Evolutionary conservation across 2,797 vertebrate species (phyloP), one percentile per base, ranked within the genome.

Genomic region (Ctenopoma multispine): DNA sequence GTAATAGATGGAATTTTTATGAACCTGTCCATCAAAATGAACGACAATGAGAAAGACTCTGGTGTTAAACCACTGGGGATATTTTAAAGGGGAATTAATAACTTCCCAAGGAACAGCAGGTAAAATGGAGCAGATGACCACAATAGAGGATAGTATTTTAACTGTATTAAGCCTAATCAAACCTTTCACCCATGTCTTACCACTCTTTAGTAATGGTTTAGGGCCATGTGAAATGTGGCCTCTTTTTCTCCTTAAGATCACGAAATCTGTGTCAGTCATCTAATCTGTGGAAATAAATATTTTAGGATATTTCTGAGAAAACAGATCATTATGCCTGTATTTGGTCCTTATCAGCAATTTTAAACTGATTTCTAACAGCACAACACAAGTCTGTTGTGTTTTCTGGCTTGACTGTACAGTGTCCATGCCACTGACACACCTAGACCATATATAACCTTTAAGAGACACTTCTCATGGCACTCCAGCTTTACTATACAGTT

Each of bases 111-210:
- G 72, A 72, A 54, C 53, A 41, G 38, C 48, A 20, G 51, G 63
- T 23, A 75, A 75, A 81, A 78, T 75, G 63, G 43, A 70, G 58
- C 68, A 75, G 68, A 75, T 69, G 72, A 66, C 23, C 68, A 69
- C 55, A 66, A 36, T 63, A 50, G 62, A 59, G 56, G 48, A 54
- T 64, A 72, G 53, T 20, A 54, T 70, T 63, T 69, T n/a, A 12
- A 49, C 41, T 60, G 69, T 43, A 58, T 67, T 36, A 18, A 38
- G 11, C 14, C 36, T 60, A 43, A 41, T 74, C 27, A 63, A 70
- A 70, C 41, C 56, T 63, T 31, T 29, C 43, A 62, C 1, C 3
- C 41, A 29, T 46, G 51, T 38, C 17, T 60, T 29, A 65, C 34
- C n/a, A 31, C 41, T 72, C 47, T 38, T 59, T 18, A 44, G 23